Evolutionary conservation across 2,113 vertebrate species (phyloP).

Genomic region (human (Homo sapiens)): GRCh38 chrX:33744501-33745000

Average conservation of each 20-base stretch:
- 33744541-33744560: too few relatives aligned
- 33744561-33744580: too few relatives aligned
- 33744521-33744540: too few relatives aligned
- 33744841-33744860: not conserved
- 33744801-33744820: not conserved
- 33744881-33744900: slow-evolving; percentile 12
- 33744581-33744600: too few relatives aligned
- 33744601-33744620: too few relatives aligned
- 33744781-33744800: slow-evolving; percentile 12
- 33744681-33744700: too few relatives aligned
- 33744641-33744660: too few relatives aligned
- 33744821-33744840: not conserved
- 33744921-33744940: not conserved
- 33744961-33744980: not conserved
- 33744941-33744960: not conserved
- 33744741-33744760: not conserved
- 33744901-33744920: not conserved
- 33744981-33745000: not conserved
- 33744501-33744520: too few relatives aligned
- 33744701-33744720: too few relatives aligned
- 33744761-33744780: not conserved
- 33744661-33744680: too few relatives aligned
- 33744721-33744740: not conserved
- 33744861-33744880: not conserved
- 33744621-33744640: too few relatives aligned